Conservation (phyloP, 1,140 invertebrate genomes). For the Scaptodrosophila lebanonensis region DNA sequence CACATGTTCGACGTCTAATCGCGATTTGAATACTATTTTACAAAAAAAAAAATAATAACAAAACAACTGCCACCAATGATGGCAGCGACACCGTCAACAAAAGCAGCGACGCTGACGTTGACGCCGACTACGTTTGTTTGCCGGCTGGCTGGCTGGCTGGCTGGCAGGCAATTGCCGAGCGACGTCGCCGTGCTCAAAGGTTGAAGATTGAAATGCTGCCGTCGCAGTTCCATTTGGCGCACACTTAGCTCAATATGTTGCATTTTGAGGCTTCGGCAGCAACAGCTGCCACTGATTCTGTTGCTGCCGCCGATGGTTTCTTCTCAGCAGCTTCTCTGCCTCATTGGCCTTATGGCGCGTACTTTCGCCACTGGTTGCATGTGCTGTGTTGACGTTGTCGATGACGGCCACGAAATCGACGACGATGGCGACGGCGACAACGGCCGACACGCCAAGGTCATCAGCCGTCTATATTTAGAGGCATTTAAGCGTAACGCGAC, state of each 20-base stretch:
- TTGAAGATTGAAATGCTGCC: slow-evolving; percentile 19
- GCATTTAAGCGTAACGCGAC: slow-evolving; percentile 58
- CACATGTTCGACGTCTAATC: slow-evolving; percentile 77
- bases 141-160: neutral
- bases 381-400: slow-evolving; percentile 4
- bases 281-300: slow-evolving; percentile 3
- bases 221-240: slow-evolving; percentile 6
- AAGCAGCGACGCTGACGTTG: slow-evolving; percentile 36
- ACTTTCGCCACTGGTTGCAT: slow-evolving; percentile 66
- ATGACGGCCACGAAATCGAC: too few species aligned
- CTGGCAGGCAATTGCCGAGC: too few species aligned
- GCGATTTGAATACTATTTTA: slow-evolving; percentile 71
- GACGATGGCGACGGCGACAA: too few species aligned
- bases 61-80: slow-evolving; percentile 16
- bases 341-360: slow-evolving; percentile 18
- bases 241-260: too few species aligned
- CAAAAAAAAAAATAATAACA: slow-evolving; percentile 16
- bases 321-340: neutral
- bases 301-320: neutral
- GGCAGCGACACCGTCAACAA: slow-evolving; percentile 26
- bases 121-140: slow-evolving; percentile 38
- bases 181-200: slow-evolving; percentile 35
- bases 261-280: neutral
- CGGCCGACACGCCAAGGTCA: too few species aligned
- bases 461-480: slow-evolving; percentile 65